A percentile compares a stretch with the other conserved stretches of the same genome.
phyloP scores from a whole-genome alignment of 2,888 invertebrate species.

The Eupeodes luniger region DNA sequence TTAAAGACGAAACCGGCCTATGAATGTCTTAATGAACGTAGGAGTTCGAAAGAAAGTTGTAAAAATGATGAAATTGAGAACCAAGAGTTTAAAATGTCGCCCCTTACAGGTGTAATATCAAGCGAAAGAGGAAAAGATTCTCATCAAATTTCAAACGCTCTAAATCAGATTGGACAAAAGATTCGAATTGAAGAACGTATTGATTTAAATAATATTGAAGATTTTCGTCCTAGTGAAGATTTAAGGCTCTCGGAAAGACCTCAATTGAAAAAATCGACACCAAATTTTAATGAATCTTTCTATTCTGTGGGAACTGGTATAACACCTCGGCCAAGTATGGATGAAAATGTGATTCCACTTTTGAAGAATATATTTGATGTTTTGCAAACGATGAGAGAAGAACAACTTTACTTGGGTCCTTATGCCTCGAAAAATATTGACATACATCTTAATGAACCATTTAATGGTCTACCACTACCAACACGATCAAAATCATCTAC shows the following conservation, averaged over 20 bases:
- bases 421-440: not conserved
- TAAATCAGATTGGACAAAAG: not conserved
- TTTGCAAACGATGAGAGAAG: constrained; percentile 34
- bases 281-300: not conserved
- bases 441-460: constrained; percentile 7
- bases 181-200: not conserved
- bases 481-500: not conserved
- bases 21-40: not conserved
- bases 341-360: constrained; percentile 23
- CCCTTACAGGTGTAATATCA: not conserved
- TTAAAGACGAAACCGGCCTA: not conserved
- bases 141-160: not conserved
- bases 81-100: not conserved
- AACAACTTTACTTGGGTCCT: not conserved
- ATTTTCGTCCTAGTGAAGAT: not conserved
- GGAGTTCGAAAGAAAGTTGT: not conserved
- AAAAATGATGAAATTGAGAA: not conserved
- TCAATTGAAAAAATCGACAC: not conserved
- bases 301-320: not conserved
- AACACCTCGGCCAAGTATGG: not conserved
- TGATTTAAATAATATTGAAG: not conserved
- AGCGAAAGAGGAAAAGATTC: not conserved
- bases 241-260: not conserved
- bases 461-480: not conserved
- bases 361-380: constrained; percentile 52